These are phyloP conservation scores for Loriculus beryllinus DNA, from an alignment of 2,797 vertebrate genomes.

Conservation along the genomic window DNA sequence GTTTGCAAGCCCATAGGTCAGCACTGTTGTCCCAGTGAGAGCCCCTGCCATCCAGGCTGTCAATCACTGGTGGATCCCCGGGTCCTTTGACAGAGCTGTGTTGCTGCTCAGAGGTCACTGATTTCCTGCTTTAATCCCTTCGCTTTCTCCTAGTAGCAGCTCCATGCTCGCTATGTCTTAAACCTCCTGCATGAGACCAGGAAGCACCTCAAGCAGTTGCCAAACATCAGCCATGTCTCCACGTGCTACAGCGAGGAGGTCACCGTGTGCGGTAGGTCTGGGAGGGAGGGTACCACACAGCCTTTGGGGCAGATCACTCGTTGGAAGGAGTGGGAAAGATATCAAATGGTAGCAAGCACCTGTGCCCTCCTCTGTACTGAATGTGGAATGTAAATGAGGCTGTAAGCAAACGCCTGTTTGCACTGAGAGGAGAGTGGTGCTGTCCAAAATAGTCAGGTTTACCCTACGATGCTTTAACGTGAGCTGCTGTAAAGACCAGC, in stretches of 20 bases:
- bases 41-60: background rate
- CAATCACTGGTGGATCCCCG: background rate
- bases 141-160: slow-evolving; percentile 87
- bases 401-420: background rate
- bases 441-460: background rate
- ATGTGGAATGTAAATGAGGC: background rate
- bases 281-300: background rate
- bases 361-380: fast-evolving
- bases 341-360: fast-evolving
- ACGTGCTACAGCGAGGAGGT: slow-evolving; percentile 86
- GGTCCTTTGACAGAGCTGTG: background rate
- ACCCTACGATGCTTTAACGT: background rate
- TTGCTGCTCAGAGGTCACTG: background rate
- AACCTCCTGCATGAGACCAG: slow-evolving; percentile 88
- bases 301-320: background rate
- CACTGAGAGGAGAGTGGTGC: background rate
- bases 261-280: slow-evolving; percentile 86
- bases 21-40: background rate
- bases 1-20: background rate
- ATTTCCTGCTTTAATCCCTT: slow-evolving; percentile 50
- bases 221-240: slow-evolving; percentile 87
- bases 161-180: slow-evolving; percentile 90
- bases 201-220: slow-evolving; percentile 84
- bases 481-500: background rate
- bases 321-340: background rate